A percentile compares a stretch with the other conserved stretches of the same genome.
Evolutionary conservation across 1,140 invertebrate species (phyloP).

Genomic region (Mesaphorura yosii): DNA sequence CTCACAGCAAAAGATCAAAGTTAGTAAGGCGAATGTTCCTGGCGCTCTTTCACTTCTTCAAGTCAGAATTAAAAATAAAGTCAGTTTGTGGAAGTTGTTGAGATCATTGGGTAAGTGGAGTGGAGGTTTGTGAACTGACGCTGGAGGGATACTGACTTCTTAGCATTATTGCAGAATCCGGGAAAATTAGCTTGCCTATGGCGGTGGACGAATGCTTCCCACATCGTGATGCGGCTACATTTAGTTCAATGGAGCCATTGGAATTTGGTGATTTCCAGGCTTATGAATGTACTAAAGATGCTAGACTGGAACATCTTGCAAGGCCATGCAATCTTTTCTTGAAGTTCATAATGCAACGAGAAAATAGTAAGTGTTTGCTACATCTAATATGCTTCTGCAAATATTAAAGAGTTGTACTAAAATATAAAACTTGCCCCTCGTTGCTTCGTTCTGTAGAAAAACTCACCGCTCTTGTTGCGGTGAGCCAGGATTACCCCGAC

Average conservation of each 20-base stretch:
- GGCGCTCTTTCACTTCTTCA: conserved; percentile 55
- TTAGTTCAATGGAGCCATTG: no score
- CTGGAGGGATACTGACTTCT: no score
- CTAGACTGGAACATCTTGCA: conserved; percentile 4
- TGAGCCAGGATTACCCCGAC: conserved; percentile 70
- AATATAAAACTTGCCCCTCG: background rate
- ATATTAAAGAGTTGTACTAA: conserved; percentile 5
- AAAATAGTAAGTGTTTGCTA: conserved; percentile 32
- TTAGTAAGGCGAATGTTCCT: conserved; percentile 52
- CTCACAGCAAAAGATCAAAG: no score
- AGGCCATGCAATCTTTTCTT: conserved; percentile 36
- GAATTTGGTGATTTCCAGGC: no score
- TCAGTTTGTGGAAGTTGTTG: background rate
- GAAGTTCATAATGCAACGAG: conserved; percentile 46
- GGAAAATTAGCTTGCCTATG: no score
- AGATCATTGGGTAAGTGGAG: background rate
- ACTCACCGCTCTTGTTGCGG: conserved; percentile 58
- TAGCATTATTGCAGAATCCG: no score
- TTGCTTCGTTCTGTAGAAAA: conserved; percentile 43
- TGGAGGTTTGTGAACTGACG: background rate
- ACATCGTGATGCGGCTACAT: no score
- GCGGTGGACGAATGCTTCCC: no score
- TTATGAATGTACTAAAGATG: background rate
- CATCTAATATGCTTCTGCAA: conserved; percentile 7
- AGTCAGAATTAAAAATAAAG: conserved; percentile 55